phyloP scores from a whole-genome alignment of 2,888 invertebrate species.

The Coelinius sp. region DNA sequence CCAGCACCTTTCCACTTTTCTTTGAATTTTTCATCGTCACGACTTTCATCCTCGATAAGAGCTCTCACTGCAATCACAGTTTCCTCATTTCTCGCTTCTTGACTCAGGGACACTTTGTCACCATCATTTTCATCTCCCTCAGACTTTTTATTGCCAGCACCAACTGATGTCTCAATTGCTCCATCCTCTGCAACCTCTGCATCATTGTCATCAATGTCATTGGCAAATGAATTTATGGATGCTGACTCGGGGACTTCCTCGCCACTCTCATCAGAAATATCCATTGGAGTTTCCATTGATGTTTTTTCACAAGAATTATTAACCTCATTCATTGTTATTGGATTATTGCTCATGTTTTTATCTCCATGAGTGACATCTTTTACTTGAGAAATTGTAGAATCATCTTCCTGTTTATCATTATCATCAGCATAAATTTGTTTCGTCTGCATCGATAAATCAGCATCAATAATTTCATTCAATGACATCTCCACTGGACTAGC shows the following conservation, averaged over 20 bases:
- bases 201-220: background rate
- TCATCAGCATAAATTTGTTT: background rate
- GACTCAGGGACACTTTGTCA: background rate
- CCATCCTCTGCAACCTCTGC: background rate
- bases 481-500: slow-evolving; percentile 54
- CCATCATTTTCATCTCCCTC: background rate
- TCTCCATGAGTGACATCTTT: background rate
- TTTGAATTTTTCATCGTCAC: slow-evolving; percentile 18
- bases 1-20: slow-evolving; percentile 42
- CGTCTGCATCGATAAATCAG: slow-evolving; percentile 41
- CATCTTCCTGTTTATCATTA: background rate
- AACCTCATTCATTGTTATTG: background rate
- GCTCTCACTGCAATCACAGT: slow-evolving; percentile 48
- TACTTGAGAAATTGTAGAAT: background rate
- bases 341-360: background rate
- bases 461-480: slow-evolving; percentile 60
- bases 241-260: background rate
- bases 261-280: background rate
- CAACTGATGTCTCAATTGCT: background rate
- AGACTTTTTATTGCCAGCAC: background rate
- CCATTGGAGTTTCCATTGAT: background rate
- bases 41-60: slow-evolving; percentile 45
- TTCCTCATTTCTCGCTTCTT: slow-evolving; percentile 34
- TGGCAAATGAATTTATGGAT: background rate
- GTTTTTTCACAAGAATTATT: background rate